A percentile compares a stretch with the other conserved stretches of the same genome.
Conservation (phyloP, 1,140 invertebrate genomes). For the Euborellia annulipes region DNA sequence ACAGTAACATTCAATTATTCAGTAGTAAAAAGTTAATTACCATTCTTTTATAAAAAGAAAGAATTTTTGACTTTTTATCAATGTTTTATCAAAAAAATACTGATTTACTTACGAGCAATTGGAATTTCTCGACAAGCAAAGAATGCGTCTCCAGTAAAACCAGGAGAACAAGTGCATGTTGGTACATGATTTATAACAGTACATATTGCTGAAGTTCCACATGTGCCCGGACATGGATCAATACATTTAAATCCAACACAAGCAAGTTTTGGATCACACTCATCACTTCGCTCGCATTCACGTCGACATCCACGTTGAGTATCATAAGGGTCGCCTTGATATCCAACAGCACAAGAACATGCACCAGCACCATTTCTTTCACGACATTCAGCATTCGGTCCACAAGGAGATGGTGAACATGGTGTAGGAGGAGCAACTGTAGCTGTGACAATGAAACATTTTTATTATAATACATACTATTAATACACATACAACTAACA, state of each 20-base stretch:
- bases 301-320: slow-evolving; percentile 45
- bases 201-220: slow-evolving; percentile 56
- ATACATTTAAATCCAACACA: slow-evolving; percentile 61
- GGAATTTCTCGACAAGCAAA: slow-evolving; percentile 34
- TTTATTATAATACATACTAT: too few relatives aligned
- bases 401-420: slow-evolving; percentile 62
- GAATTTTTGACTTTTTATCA: too few relatives aligned
- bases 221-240: slow-evolving; percentile 58
- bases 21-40: slow-evolving; percentile 2
- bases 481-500: too few relatives aligned
- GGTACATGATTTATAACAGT: slow-evolving; percentile 54
- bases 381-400: slow-evolving; percentile 60
- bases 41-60: too few relatives aligned
- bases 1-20: not conserved
- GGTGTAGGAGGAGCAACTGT: slow-evolving; percentile 30
- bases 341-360: slow-evolving; percentile 56
- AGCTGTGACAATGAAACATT: too few relatives aligned
- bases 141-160: slow-evolving; percentile 63
- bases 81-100: too few relatives aligned
- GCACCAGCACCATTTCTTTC: slow-evolving; percentile 57
- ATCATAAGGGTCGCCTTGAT: slow-evolving; percentile 60
- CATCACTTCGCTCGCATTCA: slow-evolving; percentile 57
- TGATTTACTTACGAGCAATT: slow-evolving; percentile 6
- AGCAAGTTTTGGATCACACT: slow-evolving; percentile 48
- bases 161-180: slow-evolving; percentile 53